phyloP scores from a whole-genome alignment of 2,113 vertebrate species.

The Macquaria ambigua region DNA sequence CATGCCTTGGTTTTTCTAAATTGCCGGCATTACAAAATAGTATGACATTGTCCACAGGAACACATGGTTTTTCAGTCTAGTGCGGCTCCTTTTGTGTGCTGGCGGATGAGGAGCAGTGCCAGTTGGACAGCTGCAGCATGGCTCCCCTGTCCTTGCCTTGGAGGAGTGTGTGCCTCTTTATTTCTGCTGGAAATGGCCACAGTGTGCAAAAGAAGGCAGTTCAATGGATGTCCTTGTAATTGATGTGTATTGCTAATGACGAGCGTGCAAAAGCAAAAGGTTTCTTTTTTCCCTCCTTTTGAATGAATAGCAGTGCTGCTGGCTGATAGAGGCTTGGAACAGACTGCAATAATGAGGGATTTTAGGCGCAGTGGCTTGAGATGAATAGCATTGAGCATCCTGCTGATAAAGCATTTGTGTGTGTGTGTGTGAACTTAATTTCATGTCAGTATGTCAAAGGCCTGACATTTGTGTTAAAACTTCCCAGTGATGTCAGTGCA shows the following conservation, averaged over 20 bases:
- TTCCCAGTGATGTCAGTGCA: background rate
- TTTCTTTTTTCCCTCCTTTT: background rate
- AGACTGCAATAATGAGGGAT: slow-evolving; percentile 52
- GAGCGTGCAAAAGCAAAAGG: background rate
- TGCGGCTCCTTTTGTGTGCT: slow-evolving; percentile 77
- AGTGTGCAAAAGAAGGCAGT: slow-evolving; percentile 23
- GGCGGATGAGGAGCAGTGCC: slow-evolving; percentile 58
- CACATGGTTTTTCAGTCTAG: slow-evolving; percentile 23
- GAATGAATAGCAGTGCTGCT: background rate
- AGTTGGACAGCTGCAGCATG: slow-evolving; percentile 73
- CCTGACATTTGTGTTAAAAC: background rate
- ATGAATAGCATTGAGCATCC: slow-evolving; percentile 46
- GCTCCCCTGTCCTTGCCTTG: slow-evolving; percentile 55
- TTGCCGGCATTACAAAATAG: background rate
- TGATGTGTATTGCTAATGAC: background rate
- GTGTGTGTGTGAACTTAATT: slow-evolving; percentile 6
- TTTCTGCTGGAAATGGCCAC: slow-evolving; percentile 36
- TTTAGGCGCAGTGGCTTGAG: slow-evolving; percentile 45
- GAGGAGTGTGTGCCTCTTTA: slow-evolving; percentile 29
- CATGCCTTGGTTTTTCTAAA: background rate
- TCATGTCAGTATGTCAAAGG: slow-evolving; percentile 5
- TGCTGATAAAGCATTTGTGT: slow-evolving; percentile 59
- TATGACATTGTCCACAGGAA: slow-evolving; percentile 30
- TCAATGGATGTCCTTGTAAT: background rate
- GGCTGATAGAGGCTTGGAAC: slow-evolving; percentile 13